Percentiles rank a stretch among this genome's conserved stretches.
These are phyloP conservation scores for Iselma pallidipennis DNA, from an alignment of 2,888 invertebrate species.

Conservation along the genomic window DNA sequence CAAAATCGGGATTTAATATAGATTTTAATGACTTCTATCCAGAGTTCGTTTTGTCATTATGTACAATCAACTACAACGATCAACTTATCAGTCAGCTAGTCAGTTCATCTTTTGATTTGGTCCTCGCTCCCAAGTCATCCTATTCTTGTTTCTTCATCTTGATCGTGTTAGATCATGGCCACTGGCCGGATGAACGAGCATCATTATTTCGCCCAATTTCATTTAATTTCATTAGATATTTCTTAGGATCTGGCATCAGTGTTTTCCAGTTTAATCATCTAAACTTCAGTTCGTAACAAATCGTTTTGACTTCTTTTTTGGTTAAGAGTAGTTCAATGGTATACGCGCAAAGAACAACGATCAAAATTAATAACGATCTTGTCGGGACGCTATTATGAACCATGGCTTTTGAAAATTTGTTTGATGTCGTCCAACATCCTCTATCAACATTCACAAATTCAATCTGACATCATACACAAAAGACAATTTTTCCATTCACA, in stretches of 20 bases:
- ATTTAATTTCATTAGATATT: conserved; percentile 52
- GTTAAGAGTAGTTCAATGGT: too few relatives aligned
- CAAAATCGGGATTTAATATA: too few relatives aligned
- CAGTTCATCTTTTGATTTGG: neutral
- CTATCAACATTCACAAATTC: neutral
- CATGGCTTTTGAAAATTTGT: neutral
- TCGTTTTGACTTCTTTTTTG: too few relatives aligned
- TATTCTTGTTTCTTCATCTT: neutral
- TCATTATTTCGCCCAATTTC: conserved; percentile 51
- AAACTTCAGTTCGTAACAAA: neutral
- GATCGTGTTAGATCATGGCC: conserved; percentile 16
- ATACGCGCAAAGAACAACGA: too few relatives aligned
- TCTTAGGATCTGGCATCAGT: conserved; percentile 45
- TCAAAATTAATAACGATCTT: neutral
- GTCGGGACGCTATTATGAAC: neutral
- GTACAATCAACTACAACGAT: neutral
- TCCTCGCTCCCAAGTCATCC: too few relatives aligned
- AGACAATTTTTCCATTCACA: neutral
- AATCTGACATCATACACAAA: neutral
- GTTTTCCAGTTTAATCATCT: conserved; percentile 26
- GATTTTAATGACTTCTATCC: too few relatives aligned
- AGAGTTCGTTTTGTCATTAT: neutral
- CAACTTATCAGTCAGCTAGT: neutral
- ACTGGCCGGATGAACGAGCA: conserved; percentile 28
- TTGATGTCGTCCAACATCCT: neutral